A percentile compares a stretch with the other conserved stretches of the same genome.
These are phyloP conservation scores for Cephalopholis sonnerati DNA, from an alignment of 2,113 vertebrate species.

Conservation along the genomic window DNA sequence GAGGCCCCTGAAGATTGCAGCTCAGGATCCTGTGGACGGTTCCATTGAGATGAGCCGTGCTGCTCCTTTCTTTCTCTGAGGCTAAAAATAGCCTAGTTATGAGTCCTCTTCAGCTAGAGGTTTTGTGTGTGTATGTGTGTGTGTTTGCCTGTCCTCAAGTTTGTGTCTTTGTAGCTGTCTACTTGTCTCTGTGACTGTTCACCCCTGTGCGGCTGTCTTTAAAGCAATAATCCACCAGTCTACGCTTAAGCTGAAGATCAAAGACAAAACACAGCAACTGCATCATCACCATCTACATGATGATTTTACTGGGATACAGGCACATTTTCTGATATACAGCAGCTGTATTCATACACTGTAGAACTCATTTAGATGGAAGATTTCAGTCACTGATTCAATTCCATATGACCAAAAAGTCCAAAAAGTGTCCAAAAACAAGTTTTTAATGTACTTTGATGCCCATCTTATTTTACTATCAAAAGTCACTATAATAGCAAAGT, in stretches of 20 bases:
- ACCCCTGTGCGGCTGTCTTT: slow-evolving; percentile 18
- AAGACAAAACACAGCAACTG: not conserved
- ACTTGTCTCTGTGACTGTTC: slow-evolving; percentile 35
- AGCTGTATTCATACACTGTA: not conserved
- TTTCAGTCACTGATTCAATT: not conserved
- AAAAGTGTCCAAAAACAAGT: slow-evolving; percentile 36
- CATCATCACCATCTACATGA: not conserved
- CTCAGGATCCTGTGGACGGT: slow-evolving; percentile 45
- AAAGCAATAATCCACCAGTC: slow-evolving; percentile 30
- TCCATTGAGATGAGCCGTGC: slow-evolving; percentile 52
- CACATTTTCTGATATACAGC: slow-evolving; percentile 4
- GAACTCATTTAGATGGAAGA: not conserved
- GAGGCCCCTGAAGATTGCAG: slow-evolving; percentile 54
- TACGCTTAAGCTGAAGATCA: slow-evolving; percentile 9
- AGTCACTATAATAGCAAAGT: not conserved
- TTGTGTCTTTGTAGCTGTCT: slow-evolving; percentile 42
- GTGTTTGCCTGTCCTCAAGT: slow-evolving; percentile 27
- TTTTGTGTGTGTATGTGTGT: slow-evolving; percentile 39
- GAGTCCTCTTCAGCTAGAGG: slow-evolving; percentile 52
- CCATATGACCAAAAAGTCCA: not conserved
- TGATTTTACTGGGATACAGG: not conserved
- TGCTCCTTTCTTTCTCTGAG: slow-evolving; percentile 41
- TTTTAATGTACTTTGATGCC: slow-evolving; percentile 25
- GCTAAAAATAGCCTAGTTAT: slow-evolving; percentile 76
- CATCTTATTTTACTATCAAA: not conserved